Conservation (phyloP, 2,113 vertebrate genomes). For the Perca fluviatilis region DNA sequence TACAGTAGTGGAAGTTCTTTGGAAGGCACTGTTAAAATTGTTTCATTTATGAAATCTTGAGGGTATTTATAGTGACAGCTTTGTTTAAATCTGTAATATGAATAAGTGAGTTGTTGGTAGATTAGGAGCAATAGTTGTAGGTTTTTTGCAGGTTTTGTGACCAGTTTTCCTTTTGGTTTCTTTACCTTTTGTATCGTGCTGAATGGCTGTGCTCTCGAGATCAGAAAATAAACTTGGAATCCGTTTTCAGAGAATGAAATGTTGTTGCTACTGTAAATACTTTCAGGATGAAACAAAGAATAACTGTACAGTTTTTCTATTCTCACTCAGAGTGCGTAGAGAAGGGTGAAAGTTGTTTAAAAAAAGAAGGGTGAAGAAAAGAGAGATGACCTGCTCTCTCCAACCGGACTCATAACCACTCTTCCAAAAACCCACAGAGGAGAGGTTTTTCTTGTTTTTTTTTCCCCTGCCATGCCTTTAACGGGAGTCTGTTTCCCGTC, state of each 20-base stretch:
- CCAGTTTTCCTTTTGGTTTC: constrained; percentile 84
- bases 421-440: constrained; percentile 39
- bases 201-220: constrained; percentile 64
- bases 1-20: constrained; percentile 74
- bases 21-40: constrained; percentile 88
- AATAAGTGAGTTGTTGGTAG: constrained; percentile 89
- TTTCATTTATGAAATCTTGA: constrained; percentile 90
- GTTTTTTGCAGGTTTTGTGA: constrained; percentile 83
- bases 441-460: constrained; percentile 6
- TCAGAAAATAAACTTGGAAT: constrained; percentile 68
- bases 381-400: constrained; percentile 31
- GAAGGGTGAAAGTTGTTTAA: constrained; percentile 33
- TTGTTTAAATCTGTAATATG: constrained; percentile 89
- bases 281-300: constrained; percentile 85
- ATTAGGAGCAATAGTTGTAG: constrained; percentile 87
- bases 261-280: constrained; percentile 86
- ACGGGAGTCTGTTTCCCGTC: constrained; percentile 55
- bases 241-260: constrained; percentile 75
- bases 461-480: constrained; percentile 62
- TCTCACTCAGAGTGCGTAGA: constrained; percentile 41
- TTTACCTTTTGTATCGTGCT: constrained; percentile 79
- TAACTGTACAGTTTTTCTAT: constrained; percentile 77
- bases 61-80: constrained; percentile 87
- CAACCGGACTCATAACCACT: constrained; percentile 44
- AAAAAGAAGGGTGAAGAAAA: constrained; percentile 19